phyloP scores from a whole-genome alignment of 2,888 invertebrate genomes.

The Scaptomyza caliginosa region DNA sequence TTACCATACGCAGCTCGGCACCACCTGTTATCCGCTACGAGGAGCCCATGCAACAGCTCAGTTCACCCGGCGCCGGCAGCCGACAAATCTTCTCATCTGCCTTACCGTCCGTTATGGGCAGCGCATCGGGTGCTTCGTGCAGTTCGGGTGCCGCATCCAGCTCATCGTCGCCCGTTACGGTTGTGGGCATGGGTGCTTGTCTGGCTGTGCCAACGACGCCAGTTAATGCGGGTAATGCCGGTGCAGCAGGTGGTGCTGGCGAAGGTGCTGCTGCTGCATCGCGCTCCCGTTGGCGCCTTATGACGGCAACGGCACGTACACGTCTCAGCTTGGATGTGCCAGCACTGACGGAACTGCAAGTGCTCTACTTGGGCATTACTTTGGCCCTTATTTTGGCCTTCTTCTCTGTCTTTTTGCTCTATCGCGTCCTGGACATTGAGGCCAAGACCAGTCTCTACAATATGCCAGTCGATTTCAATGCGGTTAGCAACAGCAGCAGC shows the following conservation, averaged over 20 bases:
- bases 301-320: constrained; percentile 46
- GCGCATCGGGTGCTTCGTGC: constrained; percentile 29
- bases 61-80: constrained; percentile 17
- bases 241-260: background rate
- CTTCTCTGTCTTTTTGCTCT: constrained; percentile 83
- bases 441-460: constrained; percentile 81
- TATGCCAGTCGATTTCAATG: constrained; percentile 82
- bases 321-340: constrained; percentile 66
- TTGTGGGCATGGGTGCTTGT: constrained; percentile 33
- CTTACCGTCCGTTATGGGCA: constrained; percentile 39
- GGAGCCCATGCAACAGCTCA: constrained; percentile 9
- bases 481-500: constrained; percentile 78
- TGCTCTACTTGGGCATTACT: constrained; percentile 82
- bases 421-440: constrained; percentile 83
- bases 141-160: constrained; percentile 45
- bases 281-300: constrained; percentile 22
- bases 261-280: background rate
- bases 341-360: constrained; percentile 81
- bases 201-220: constrained; percentile 1
- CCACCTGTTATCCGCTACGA: constrained; percentile 61
- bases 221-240: background rate
- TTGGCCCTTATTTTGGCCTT: constrained; percentile 81
- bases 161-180: constrained; percentile 61
- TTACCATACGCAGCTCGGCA: constrained; percentile 61
- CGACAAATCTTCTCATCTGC: constrained; percentile 47